phyloP scores from a whole-genome alignment of 2,888 invertebrate genomes.

The Himalopsyche tibetana region DNA sequence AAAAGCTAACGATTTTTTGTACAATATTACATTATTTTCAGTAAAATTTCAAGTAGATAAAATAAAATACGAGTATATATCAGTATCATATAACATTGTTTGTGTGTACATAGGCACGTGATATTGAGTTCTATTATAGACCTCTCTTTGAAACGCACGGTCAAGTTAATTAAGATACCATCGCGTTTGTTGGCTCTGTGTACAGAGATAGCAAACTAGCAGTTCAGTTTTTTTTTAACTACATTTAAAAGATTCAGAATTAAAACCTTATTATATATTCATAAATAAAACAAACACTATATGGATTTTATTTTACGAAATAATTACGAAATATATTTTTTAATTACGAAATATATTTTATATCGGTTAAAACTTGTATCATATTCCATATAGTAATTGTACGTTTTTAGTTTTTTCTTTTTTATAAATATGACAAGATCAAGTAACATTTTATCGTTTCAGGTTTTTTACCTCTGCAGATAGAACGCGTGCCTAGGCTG shows the following conservation, averaged over 20 bases:
- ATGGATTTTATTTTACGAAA: too few relatives aligned
- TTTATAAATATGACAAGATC: too few relatives aligned
- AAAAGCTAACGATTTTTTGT: neutral
- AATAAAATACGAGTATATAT: neutral
- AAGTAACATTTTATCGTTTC: too few relatives aligned
- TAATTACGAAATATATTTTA: too few relatives aligned
- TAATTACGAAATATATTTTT: too few relatives aligned
- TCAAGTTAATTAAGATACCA: conserved; percentile 42
- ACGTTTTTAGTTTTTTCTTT: too few relatives aligned
- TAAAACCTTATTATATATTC: too few relatives aligned
- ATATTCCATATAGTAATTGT: too few relatives aligned
- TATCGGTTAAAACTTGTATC: too few relatives aligned
- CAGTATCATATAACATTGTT: conserved; percentile 35
- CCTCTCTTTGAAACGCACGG: conserved; percentile 42
- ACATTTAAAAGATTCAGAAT: too few relatives aligned
- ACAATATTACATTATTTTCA: neutral
- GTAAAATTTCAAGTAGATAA: neutral
- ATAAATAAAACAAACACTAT: too few relatives aligned
- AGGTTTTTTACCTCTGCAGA: neutral
- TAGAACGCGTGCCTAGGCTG: neutral
- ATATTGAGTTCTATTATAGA: conserved; percentile 28
- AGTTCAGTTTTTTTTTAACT: too few relatives aligned
- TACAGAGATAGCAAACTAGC: neutral
- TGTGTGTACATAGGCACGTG: conserved; percentile 22
- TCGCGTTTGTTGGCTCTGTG: neutral